Conservation (phyloP, 2,797 vertebrate species). For the Poecile montanus region DNA sequence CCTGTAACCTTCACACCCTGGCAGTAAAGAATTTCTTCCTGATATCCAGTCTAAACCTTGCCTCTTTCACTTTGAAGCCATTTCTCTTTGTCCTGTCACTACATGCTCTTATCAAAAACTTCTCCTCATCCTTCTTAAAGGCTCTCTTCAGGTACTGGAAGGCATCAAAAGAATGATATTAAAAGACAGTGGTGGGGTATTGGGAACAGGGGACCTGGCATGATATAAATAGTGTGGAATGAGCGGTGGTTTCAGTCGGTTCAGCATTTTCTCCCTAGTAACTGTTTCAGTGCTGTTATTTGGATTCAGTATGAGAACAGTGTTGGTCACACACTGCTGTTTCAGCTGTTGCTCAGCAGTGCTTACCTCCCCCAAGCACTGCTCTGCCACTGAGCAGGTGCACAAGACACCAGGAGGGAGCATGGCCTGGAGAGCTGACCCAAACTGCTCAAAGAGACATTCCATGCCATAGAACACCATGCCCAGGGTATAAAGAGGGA, state of each 20-base stretch:
- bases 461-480: background rate
- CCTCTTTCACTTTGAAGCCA: background rate
- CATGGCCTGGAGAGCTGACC: background rate
- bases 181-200: background rate
- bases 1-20: background rate
- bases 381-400: background rate
- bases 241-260: background rate
- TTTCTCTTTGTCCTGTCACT: background rate
- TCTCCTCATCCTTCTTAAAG: background rate
- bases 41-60: fast-evolving
- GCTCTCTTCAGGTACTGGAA: background rate
- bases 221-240: background rate
- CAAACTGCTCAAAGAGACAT: background rate
- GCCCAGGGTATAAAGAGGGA: background rate
- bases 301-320: background rate
- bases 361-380: background rate
- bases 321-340: background rate
- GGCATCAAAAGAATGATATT: background rate
- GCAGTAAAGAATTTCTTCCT: background rate
- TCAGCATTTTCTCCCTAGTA: background rate
- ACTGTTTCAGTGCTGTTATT: background rate
- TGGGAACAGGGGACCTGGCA: background rate
- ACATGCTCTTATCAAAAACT: background rate
- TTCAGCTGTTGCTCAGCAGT: background rate
- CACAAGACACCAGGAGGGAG: background rate